Conservation (phyloP, 2,888 invertebrate species). For the Perdita meconis region DNA sequence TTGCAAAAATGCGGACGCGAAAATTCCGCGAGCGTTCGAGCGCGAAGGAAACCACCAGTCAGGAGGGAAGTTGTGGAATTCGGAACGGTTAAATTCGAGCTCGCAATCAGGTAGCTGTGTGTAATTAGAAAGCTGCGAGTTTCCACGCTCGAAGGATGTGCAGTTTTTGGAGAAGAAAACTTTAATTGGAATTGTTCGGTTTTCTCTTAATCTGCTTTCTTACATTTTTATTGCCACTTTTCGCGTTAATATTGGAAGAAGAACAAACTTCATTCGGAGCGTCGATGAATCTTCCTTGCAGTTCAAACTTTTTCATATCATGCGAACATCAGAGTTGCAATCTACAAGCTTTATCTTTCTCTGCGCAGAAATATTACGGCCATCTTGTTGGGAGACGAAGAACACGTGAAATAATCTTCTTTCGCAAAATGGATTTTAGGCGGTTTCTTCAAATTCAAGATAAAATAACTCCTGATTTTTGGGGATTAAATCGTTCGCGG, state of each 20-base stretch:
- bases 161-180: background rate
- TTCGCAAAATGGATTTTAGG: background rate
- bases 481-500: too few relatives aligned
- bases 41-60: background rate
- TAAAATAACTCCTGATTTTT: too few relatives aligned
- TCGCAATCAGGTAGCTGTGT: too few relatives aligned
- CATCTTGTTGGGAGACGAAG: background rate
- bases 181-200: slow-evolving; percentile 9
- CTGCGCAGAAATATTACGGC: background rate
- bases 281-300: background rate
- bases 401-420: background rate
- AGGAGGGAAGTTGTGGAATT: slow-evolving; percentile 10
- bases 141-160: background rate
- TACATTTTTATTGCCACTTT: too few relatives aligned
- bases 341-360: background rate
- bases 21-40: background rate
- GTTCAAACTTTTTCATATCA: background rate
- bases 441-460: too few relatives aligned
- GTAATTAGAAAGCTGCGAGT: background rate
- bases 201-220: too few relatives aligned
- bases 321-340: background rate
- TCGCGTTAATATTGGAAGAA: too few relatives aligned
- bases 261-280: background rate
- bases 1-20: background rate
- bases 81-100: slow-evolving; percentile 1